Percentiles rank a stretch among this genome's conserved stretches.
These are phyloP conservation scores for Carassius gibelio DNA, from an alignment of 2,113 vertebrate genomes.

Conservation along the genomic window DNA sequence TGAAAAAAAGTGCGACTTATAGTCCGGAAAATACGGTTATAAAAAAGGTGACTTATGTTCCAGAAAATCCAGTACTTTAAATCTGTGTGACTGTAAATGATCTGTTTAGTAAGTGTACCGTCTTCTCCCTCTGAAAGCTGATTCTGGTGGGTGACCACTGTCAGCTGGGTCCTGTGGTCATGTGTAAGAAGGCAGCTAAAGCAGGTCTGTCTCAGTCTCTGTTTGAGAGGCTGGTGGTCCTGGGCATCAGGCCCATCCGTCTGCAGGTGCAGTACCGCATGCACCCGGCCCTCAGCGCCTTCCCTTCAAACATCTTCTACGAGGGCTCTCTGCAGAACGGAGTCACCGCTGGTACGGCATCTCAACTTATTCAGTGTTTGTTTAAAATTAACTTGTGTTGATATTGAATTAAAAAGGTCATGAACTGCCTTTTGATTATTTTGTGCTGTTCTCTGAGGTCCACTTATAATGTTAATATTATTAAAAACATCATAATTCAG, in stretches of 20 bases:
- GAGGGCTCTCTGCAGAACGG: slow-evolving; percentile 97
- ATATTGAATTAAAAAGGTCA: too few species aligned
- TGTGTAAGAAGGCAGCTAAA: slow-evolving; percentile 98
- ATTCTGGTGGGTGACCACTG: slow-evolving; percentile 98
- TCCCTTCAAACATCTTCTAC: slow-evolving; percentile 98
- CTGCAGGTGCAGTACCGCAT: slow-evolving; percentile 98
- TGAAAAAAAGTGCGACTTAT: too few species aligned
- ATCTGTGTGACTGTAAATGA: not conserved
- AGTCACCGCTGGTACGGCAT: slow-evolving; percentile 87
- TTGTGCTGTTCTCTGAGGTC: too few species aligned
- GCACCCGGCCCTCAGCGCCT: slow-evolving; percentile 96
- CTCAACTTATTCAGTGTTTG: too few species aligned
- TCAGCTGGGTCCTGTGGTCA: slow-evolving; percentile 95
- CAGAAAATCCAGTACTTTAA: not conserved
- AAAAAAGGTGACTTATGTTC: not conserved
- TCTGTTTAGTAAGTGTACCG: not conserved
- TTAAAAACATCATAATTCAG: too few species aligned
- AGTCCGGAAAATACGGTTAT: not conserved
- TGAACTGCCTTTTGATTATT: too few species aligned
- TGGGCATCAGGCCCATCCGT: slow-evolving; percentile 97
- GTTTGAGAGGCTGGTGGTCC: slow-evolving; percentile 92
- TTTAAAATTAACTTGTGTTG: too few species aligned
- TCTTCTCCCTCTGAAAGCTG: slow-evolving; percentile 74
- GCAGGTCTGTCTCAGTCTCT: slow-evolving; percentile 94
- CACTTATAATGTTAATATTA: too few species aligned